Percentiles rank a stretch among this genome's conserved stretches.
These are phyloP conservation scores for Macaria liturata DNA, from an alignment of 2,888 invertebrate genomes.

Conservation along the genomic window DNA sequence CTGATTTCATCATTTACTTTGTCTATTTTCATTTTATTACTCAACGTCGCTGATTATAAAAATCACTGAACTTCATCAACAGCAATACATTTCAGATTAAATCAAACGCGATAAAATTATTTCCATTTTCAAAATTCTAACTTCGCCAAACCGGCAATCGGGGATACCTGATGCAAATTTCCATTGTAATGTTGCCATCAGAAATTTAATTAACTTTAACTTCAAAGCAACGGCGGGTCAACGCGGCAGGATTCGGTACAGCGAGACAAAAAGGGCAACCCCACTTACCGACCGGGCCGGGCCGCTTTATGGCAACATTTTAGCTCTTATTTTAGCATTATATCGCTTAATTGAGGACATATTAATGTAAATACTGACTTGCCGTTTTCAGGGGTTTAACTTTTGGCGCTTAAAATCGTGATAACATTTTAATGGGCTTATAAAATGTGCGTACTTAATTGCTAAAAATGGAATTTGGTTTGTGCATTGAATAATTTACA, in stretches of 20 bases:
- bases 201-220: constrained; percentile 76
- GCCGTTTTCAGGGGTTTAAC: constrained; percentile 19
- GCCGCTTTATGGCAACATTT: constrained; percentile 58
- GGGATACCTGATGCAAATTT: constrained; percentile 58
- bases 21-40: no score
- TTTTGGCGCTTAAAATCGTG: constrained; percentile 10
- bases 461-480: no score
- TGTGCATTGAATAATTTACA: no score
- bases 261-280: constrained; percentile 65
- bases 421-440: no score
- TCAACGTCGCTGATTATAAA: no score
- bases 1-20: no score
- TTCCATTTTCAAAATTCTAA: constrained; percentile 7
- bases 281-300: constrained; percentile 54
- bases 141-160: neutral
- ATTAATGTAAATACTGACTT: constrained; percentile 37
- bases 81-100: no score
- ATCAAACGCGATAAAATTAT: no score
- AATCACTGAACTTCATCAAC: no score
- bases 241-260: constrained; percentile 61
- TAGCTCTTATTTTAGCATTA: constrained; percentile 59
- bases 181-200: constrained; percentile 68
- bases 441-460: no score
- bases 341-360: constrained; percentile 62
- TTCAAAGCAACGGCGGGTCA: constrained; percentile 70